Evolutionary conservation across 2,888 invertebrate species (phyloP), one percentile per base, ranked within the genome.

Genomic region (Drosophila anomelani): DNA sequence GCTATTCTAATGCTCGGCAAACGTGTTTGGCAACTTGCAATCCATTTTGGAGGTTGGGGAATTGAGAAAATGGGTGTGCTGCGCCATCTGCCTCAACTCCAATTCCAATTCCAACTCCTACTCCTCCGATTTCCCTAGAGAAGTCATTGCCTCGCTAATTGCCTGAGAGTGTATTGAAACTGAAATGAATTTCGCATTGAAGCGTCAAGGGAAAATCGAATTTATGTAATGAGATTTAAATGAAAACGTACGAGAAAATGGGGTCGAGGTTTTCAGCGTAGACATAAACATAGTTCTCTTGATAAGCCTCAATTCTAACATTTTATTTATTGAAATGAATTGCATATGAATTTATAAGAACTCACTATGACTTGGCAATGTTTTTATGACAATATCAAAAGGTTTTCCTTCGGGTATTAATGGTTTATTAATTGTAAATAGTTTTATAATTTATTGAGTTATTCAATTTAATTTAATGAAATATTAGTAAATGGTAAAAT

Each of bases 1-100:
- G 44, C 59, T 64, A 85, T 87, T 84, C 84, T 84, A 84, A 84
- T 84, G 78, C 76, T 77, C 74, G 76, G 77, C 78, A 86, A 84
- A 84, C 87, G 85, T 87, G 84, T 84, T 84, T 84, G 77, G 71
- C 79, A 68, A 73, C 86, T 84, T 70, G 68, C 68, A 74, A 74
- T 53, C 56, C 46, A 20, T 41, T 44, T 43, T 39, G 32, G 39
- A 44, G 51, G 44, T 15, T 23, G 51, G 51, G 43, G 57, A 59
- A 29, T 36, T 34, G 9, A 23, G 32, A 69, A 73, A 56, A 71
- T 74, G 43, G 64, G 72, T 66, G 44, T 77, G 63, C 39, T 58
- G 57, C 60, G 51, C 26, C 51, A 61, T 12, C 58, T 44, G 47
- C 61, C 43, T n/a, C 44, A 20, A 34, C 26, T 60, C n/a, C 36